Percentiles rank a stretch among this genome's conserved stretches.
Conservation (phyloP, 2,797 vertebrate genomes). For the Gymnothorax javanicus region DNA sequence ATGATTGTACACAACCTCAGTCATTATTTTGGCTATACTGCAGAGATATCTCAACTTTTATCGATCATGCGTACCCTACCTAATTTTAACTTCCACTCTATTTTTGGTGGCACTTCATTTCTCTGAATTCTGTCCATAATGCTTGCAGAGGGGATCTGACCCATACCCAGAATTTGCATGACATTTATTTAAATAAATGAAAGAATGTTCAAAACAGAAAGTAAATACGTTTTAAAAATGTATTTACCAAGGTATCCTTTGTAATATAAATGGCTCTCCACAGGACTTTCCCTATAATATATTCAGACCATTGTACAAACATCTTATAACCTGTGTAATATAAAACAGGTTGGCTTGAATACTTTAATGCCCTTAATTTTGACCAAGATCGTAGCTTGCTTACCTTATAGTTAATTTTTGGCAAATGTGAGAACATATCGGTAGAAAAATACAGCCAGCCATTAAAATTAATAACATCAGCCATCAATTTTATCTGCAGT, state of each 20-base stretch:
- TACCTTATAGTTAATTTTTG: not conserved
- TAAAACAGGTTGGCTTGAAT: not conserved
- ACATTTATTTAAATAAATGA: too few relatives aligned
- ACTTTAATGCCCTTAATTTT: not conserved
- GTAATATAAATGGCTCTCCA: not conserved
- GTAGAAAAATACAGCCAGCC: not conserved
- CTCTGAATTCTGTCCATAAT: too few relatives aligned
- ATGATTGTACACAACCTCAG: too few relatives aligned
- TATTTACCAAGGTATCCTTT: not conserved
- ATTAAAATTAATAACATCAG: not conserved
- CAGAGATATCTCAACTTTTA: too few relatives aligned
- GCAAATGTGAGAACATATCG: not conserved
- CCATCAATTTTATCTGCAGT: not conserved
- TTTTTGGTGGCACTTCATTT: too few relatives aligned
- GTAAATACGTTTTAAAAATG: not conserved
- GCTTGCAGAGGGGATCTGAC: too few relatives aligned
- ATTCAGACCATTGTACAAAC: not conserved
- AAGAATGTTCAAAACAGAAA: not conserved
- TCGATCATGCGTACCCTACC: too few relatives aligned
- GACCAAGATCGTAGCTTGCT: not conserved
- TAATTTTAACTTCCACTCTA: too few relatives aligned
- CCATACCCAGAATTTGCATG: too few relatives aligned
- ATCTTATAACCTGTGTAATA: not conserved
- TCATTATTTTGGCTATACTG: too few relatives aligned
- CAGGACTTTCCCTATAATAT: not conserved